Evolutionary conservation across 2,113 vertebrate species (phyloP).

Genomic region (Scomber japonicus): DNA sequence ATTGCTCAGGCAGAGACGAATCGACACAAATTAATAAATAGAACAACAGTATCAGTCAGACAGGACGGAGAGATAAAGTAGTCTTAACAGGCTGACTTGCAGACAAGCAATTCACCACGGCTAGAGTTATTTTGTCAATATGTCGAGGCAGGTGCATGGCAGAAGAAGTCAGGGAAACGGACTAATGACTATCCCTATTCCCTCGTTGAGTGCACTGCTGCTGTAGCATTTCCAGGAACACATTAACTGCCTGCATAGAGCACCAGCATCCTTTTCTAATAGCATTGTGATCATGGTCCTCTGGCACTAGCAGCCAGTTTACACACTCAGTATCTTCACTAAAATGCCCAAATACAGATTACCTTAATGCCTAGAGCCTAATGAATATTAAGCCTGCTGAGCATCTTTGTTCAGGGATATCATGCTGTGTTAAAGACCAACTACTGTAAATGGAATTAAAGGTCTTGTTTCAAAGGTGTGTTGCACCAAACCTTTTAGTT

Average conservation of each 20-base stretch:
- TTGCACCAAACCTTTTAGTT: not conserved
- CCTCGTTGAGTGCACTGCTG: conserved; percentile 51
- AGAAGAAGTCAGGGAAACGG: conserved; percentile 32
- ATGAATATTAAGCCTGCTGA: conserved; percentile 22
- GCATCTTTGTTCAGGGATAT: conserved; percentile 33
- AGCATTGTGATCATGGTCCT: conserved; percentile 39
- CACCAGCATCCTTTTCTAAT: conserved; percentile 63
- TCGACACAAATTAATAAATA: conserved; percentile 30
- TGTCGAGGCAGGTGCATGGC: conserved; percentile 44
- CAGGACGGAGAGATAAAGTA: not conserved
- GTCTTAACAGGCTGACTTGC: not conserved
- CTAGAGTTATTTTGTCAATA: conserved; percentile 18
- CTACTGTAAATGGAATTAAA: not conserved
- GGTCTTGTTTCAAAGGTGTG: not conserved
- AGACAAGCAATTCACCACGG: conserved; percentile 1
- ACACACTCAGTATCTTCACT: conserved; percentile 20
- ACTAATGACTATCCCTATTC: conserved; percentile 55
- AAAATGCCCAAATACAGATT: conserved; percentile 44
- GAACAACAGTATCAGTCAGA: conserved; percentile 14
- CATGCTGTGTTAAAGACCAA: conserved; percentile 4
- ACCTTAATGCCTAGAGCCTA: conserved; percentile 20
- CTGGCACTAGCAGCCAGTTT: conserved; percentile 48
- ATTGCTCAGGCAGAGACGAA: conserved; percentile 17
- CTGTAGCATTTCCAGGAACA: conserved; percentile 73
- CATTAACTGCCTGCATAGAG: conserved; percentile 62